Conservation (phyloP, 2,797 vertebrate species). For the Chloroceryle inda region DNA sequence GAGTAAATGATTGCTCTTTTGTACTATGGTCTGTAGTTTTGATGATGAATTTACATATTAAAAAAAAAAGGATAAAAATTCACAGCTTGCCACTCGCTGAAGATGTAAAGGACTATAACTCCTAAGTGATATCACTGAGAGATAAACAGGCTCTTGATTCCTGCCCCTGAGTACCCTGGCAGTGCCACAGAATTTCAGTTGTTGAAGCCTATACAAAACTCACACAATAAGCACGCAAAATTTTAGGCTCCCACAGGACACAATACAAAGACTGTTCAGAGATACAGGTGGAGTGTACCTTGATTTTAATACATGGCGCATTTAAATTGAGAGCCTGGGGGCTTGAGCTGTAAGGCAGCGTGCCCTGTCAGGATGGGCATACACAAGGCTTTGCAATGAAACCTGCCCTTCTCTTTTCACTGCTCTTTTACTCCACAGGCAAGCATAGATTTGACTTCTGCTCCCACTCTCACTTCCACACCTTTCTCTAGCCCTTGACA, state of each 20-base stretch:
- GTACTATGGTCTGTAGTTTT: not conserved
- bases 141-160: not conserved
- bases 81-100: not conserved
- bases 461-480: rapidly evolving
- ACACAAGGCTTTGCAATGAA: not conserved
- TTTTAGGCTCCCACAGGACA: not conserved
- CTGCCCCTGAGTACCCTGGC: not conserved
- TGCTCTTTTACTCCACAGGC: not conserved
- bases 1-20: not conserved
- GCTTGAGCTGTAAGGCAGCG: not conserved
- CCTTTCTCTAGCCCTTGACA: rapidly evolving
- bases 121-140: not conserved
- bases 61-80: not conserved
- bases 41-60: not conserved
- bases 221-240: rapidly evolving
- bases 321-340: rapidly evolving
- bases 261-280: not conserved
- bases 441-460: not conserved
- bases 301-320: rapidly evolving
- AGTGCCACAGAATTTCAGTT: not conserved
- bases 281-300: not conserved
- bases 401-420: not conserved
- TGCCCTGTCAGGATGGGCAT: not conserved
- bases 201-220: not conserved
- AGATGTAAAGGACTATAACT: not conserved